Percentiles rank a stretch among this genome's conserved stretches.
These are phyloP conservation scores for Anguilla pacifica DNA, from an alignment of 2,797 vertebrate genomes.

Conservation along the genomic window DNA sequence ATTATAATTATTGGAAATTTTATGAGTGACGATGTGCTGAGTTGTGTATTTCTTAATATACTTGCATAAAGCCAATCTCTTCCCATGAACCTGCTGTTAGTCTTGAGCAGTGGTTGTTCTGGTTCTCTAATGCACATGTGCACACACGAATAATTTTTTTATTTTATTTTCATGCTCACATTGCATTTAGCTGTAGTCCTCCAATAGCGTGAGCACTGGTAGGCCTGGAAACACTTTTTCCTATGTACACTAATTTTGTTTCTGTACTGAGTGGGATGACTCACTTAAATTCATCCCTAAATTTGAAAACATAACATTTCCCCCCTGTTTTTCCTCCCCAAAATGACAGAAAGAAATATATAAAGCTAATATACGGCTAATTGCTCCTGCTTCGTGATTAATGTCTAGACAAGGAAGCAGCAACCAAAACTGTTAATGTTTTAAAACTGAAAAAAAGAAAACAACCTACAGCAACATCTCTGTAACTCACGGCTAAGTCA, in stretches of 20 bases:
- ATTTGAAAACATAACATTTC: background rate
- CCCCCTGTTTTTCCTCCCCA: background rate
- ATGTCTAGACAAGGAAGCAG: constrained; percentile 3
- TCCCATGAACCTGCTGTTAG: too few species aligned
- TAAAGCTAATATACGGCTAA: background rate
- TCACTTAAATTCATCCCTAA: background rate
- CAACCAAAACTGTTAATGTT: constrained; percentile 19
- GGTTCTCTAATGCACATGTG: too few species aligned
- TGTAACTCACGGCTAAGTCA: background rate
- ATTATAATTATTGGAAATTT: too few species aligned
- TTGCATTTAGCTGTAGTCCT: background rate
- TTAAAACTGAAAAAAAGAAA: background rate
- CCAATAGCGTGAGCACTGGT: background rate
- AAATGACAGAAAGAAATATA: background rate
- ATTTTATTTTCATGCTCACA: background rate
- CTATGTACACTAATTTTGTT: background rate
- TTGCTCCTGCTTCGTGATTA: background rate
- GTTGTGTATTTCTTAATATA: too few species aligned
- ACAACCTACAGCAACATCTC: background rate
- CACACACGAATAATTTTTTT: too few species aligned
- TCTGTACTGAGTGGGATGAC: background rate
- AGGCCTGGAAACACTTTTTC: background rate
- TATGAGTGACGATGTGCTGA: too few species aligned
- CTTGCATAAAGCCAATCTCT: too few species aligned
- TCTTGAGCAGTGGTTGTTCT: too few species aligned